These are phyloP conservation scores for Agrotis clavis DNA, from an alignment of 2,888 invertebrate species.

Conservation along the genomic window DNA sequence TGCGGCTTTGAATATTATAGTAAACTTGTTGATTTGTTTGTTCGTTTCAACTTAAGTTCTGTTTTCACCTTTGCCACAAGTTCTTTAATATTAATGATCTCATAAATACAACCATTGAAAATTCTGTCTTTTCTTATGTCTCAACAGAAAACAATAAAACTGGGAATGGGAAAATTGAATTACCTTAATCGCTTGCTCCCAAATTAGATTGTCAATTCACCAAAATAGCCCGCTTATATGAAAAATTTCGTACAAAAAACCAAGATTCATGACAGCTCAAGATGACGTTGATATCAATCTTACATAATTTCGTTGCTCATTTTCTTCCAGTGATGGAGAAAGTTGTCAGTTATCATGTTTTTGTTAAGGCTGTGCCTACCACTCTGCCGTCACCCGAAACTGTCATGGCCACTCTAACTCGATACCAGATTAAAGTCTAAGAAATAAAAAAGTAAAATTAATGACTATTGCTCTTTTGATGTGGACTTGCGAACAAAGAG, in stretches of 20 bases:
- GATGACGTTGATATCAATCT: constrained; percentile 38
- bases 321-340: constrained; percentile 40
- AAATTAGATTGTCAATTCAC: constrained; percentile 10
- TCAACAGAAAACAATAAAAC: not conserved
- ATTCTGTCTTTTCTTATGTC: not conserved
- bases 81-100: constrained; percentile 1
- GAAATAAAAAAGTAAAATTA: constrained; percentile 52
- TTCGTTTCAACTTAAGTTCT: constrained; percentile 1
- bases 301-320: constrained; percentile 42
- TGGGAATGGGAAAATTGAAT: not conserved
- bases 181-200: not conserved
- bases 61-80: not conserved
- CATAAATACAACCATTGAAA: not conserved
- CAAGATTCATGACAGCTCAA: constrained; percentile 36
- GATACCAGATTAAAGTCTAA: constrained; percentile 45
- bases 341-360: constrained; percentile 37
- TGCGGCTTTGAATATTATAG: constrained; percentile 23
- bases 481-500: constrained; percentile 48
- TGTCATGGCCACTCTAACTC: constrained; percentile 32
- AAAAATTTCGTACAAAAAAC: constrained; percentile 3
- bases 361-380: constrained; percentile 40
- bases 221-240: constrained; percentile 10
- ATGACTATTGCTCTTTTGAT: constrained; percentile 42
- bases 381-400: constrained; percentile 17
- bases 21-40: constrained; percentile 38